These are phyloP conservation scores for Diadophis punctatus DNA, from an alignment of 2,113 vertebrate genomes.

Conservation along the genomic window DNA sequence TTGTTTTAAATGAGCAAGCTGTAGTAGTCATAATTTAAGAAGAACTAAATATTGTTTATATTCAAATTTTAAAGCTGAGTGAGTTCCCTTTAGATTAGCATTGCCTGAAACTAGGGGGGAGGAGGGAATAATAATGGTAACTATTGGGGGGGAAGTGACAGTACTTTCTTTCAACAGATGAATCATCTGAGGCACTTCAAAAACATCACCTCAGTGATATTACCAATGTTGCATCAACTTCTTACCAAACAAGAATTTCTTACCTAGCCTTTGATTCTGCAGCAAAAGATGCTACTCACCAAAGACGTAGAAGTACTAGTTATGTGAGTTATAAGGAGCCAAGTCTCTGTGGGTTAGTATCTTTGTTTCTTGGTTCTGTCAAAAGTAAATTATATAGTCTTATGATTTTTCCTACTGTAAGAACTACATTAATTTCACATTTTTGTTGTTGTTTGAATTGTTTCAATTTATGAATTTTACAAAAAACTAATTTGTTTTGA, in stretches of 20 bases:
- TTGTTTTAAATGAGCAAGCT: background rate
- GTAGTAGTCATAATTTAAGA: background rate
- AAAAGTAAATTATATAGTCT: background rate
- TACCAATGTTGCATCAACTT: conserved; percentile 77
- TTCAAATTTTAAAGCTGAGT: background rate
- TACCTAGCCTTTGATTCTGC: conserved; percentile 38
- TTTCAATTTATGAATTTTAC: background rate
- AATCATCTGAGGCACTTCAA: conserved; percentile 31
- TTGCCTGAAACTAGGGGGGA: background rate
- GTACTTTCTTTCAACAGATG: conserved; percentile 47
- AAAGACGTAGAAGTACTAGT: conserved; percentile 76
- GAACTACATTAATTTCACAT: background rate
- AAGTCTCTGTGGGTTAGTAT: conserved; percentile 69
- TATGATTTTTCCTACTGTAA: background rate
- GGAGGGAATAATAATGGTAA: background rate
- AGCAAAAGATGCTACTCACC: conserved; percentile 49
- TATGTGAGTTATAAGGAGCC: conserved; percentile 87
- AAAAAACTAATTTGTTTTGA: conserved; percentile 1
- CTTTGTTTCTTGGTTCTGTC: background rate
- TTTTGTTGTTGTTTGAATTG: background rate
- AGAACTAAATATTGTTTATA: background rate
- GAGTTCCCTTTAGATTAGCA: background rate
- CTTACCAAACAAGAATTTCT: conserved; percentile 53
- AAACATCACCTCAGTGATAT: conserved; percentile 80
- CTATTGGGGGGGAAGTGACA: background rate